Base-by-base conservation (phyloP, 2,888 invertebrate genomes). In the Parnassius orleans region DNA sequence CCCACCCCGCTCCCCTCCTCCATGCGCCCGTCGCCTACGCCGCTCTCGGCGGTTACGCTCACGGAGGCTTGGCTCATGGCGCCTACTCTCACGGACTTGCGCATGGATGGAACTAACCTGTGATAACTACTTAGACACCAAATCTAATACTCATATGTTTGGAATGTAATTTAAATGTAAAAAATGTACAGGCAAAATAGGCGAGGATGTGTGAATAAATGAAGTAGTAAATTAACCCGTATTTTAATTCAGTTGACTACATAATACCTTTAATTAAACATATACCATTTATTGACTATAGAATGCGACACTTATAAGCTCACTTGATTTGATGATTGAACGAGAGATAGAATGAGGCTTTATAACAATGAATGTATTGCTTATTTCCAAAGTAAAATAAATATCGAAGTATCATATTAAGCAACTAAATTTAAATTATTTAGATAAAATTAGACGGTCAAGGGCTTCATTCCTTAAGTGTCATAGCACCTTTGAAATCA, bases 161-260 rank as follows among this genome's bases (percentile, higher is more conserved):
- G 81, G 82, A 83, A 77, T 86, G 83, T 87, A 87, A 87, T 81
- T 85, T 84, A 83, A 79, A 79, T 84, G 79, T 79, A 78, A 76
- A 81, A 80, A 78, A 69, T 75, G 80, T 77, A 84, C 79, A 83
- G 79, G 79, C 80, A 83, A 86, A 75, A 81, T 80, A 72, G 81
- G 86, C 84, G 89, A 88, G 89, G 88, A 88, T 87, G 90, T 82
- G 90, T 86, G 87, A 90, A 90, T 90, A 90, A 89, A 90, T 86
- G 87, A 83, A 69, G 70, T 69, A 69, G 69, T 73, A 71, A 75
- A 67, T 72, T 72, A 71, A 33, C 3, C 33, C 14, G 57, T 68
- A 50, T 72, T 69, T 33, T 71, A 46, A 51, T 66, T 55, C 19
- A 33, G 7, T 33, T 33, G 10, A 33, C 3, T 11, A 48, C 19